phyloP scores from a whole-genome alignment of 2,113 vertebrate genomes.

The Burhinus oedicnemus region DNA sequence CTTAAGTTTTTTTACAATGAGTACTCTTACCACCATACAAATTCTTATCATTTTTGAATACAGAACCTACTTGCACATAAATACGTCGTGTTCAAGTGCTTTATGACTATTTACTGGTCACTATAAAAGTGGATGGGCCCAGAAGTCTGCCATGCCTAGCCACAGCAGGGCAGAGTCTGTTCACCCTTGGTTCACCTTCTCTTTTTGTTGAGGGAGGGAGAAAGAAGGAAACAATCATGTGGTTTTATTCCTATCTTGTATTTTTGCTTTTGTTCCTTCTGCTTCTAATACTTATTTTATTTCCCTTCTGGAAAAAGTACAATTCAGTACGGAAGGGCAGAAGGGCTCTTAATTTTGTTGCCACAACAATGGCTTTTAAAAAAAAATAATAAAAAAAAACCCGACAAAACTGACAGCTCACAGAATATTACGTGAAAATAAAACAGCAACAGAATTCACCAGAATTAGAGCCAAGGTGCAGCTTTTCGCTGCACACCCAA shows the following conservation, averaged over 20 bases:
- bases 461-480: not conserved
- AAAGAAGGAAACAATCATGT: not conserved
- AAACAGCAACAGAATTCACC: not conserved
- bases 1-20: not conserved
- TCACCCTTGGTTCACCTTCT: not conserved
- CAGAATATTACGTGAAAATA: not conserved
- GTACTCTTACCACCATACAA: not conserved
- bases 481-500: not conserved
- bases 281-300: not conserved
- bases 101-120: not conserved
- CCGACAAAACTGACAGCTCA: not conserved
- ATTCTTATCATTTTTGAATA: not conserved
- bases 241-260: not conserved
- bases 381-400: not conserved
- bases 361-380: not conserved
- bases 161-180: not conserved
- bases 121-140: not conserved
- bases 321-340: not conserved
- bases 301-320: not conserved
- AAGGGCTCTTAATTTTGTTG: not conserved
- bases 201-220: not conserved
- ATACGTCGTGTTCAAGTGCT: accelerated
- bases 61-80: not conserved
- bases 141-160: not conserved
- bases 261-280: not conserved